phyloP scores from a whole-genome alignment of 1,140 invertebrate genomes.

The Panulirus ornatus region DNA sequence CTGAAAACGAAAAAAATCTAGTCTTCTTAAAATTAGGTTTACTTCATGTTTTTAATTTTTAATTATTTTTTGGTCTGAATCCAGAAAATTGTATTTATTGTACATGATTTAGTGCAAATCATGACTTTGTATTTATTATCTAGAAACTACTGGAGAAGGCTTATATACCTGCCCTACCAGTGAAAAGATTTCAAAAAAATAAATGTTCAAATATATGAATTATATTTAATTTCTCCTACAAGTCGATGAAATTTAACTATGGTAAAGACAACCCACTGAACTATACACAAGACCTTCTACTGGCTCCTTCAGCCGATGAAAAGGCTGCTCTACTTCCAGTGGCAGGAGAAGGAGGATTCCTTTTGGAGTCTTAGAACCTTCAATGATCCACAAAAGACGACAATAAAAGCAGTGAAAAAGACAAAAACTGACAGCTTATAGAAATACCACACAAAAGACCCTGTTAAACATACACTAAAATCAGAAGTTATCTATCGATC shows the following conservation, averaged over 20 bases:
- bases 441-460: too few relatives aligned
- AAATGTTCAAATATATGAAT: slow-evolving; percentile 59
- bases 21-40: slow-evolving; percentile 68
- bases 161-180: slow-evolving; percentile 63
- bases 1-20: slow-evolving; percentile 56
- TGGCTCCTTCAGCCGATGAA: too few relatives aligned
- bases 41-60: slow-evolving; percentile 46
- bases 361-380: too few relatives aligned
- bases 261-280: too few relatives aligned
- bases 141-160: slow-evolving; percentile 54
- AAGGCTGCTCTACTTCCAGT: too few relatives aligned
- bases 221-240: not conserved
- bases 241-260: not conserved
- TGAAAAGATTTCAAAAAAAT: slow-evolving; percentile 53
- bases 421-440: too few relatives aligned
- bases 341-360: too few relatives aligned
- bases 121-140: slow-evolving; percentile 70
- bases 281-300: too few relatives aligned
- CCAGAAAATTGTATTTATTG: slow-evolving; percentile 66
- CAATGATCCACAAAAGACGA: too few relatives aligned
- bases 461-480: too few relatives aligned
- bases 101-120: slow-evolving; percentile 68
- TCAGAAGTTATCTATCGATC: too few relatives aligned
- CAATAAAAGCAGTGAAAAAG: too few relatives aligned
- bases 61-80: slow-evolving; percentile 45